Percentiles rank a stretch among this genome's conserved stretches.
Evolutionary conservation across 2,113 vertebrate species (phyloP).

Genomic region (Clinocottus analis): DNA sequence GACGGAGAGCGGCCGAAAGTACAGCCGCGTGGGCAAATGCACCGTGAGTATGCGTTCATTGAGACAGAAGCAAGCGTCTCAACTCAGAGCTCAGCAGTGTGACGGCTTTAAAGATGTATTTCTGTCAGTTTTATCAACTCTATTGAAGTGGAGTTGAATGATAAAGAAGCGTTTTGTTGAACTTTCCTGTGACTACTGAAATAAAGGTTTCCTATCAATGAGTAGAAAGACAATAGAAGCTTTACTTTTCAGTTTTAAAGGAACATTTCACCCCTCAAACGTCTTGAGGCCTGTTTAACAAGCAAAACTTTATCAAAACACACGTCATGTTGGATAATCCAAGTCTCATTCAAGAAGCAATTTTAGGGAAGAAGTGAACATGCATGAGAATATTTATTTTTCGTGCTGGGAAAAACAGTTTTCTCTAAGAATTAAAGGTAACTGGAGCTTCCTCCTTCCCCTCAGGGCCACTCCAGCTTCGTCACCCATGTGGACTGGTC

Average conservation of each 20-base stretch:
- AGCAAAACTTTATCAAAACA: too few relatives aligned
- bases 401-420: too few relatives aligned
- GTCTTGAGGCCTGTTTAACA: too few relatives aligned
- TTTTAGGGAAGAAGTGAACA: too few relatives aligned
- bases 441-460: background rate
- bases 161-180: background rate
- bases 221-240: too few relatives aligned
- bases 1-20: conserved; percentile 85
- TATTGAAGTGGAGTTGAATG: background rate
- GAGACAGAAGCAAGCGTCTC: background rate
- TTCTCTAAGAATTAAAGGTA: too few relatives aligned
- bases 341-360: too few relatives aligned
- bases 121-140: background rate
- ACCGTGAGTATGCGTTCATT: conserved; percentile 72
- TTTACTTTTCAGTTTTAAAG: too few relatives aligned
- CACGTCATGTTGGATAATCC: too few relatives aligned
- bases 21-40: conserved; percentile 86
- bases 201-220: too few relatives aligned
- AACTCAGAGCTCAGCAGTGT: background rate
- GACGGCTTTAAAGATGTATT: background rate
- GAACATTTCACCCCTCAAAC: too few relatives aligned
- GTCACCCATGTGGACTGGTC: conserved; percentile 94
- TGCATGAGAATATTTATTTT: too few relatives aligned
- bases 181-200: background rate
- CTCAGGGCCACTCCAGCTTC: conserved; percentile 92